Base-by-base conservation (phyloP, 1,140 invertebrate genomes). In the Cydia splendana region DNA sequence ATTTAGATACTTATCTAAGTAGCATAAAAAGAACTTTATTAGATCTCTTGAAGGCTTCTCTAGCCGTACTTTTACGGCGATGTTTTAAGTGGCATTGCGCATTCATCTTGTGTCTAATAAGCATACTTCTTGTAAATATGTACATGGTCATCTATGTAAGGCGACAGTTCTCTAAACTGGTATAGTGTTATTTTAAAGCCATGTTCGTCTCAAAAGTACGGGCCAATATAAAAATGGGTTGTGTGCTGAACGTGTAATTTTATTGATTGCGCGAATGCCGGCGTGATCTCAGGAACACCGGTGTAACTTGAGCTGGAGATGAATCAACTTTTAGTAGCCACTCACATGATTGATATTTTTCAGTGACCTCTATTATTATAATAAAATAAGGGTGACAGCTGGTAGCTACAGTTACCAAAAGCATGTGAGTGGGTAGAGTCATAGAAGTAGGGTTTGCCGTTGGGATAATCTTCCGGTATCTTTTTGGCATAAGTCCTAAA, bases 101-200 rank as follows among this genome's bases (percentile, higher is more conserved):
- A 62, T 62, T 62, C 57, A 24, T 62, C 57, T 62, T 24, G 57
- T 62, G 2, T 57, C 4, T 24, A 62, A 62, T 62, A 62, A 62
- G 57, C 57, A 24, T 24, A 24, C 57, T 62, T 24, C n/a, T 57
- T 20, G 20, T 53, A n/a, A 53, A 53, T 53, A 62, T 12, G 2
- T 18, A 15, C n/a, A 62, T 62, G 53, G 53, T 62, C 20, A 62
- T 62, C 57, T 62, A 62, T 62, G 57, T 62, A 62, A 62, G 57
- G 57, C 20, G 57, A 62, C 51, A 62, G n/a, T 24, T 24, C 57
- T 62, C 57, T n/a, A 62, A 62, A 62, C 57, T 24, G 18, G 57
- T 62, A 62, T 62, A 12, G 57, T 62, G 57, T 62, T 62, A 24
- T 62, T 62, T 62, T 62, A 62, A 62, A 62, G 12, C 20, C 57